Conservation (phyloP, 2,797 vertebrate genomes). For the Potorous gilbertii region DNA sequence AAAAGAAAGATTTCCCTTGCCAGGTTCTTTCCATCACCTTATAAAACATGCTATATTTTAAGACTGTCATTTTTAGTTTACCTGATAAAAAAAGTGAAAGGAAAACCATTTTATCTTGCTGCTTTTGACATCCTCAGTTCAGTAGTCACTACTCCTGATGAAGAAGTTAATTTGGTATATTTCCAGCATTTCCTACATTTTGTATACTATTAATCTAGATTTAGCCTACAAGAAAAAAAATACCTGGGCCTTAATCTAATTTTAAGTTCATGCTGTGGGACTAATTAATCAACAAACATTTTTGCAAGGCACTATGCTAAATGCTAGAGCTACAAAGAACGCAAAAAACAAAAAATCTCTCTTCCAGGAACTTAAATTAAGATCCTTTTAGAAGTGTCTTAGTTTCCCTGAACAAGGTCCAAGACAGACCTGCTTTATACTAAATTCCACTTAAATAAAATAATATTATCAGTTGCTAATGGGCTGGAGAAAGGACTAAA, state of each 20-base stretch:
- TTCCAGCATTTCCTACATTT: slow-evolving; percentile 30
- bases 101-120: neutral
- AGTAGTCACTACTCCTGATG: slow-evolving; percentile 29
- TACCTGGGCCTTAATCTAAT: neutral
- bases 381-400: slow-evolving; percentile 36
- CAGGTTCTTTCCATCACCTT: slow-evolving; percentile 5
- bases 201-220: slow-evolving; percentile 14
- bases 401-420: neutral
- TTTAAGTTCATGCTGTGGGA: neutral
- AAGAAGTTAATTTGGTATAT: slow-evolving; percentile 21
- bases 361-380: neutral
- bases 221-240: neutral
- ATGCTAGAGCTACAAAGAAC: neutral
- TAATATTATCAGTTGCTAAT: neutral
- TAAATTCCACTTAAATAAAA: slow-evolving; percentile 47
- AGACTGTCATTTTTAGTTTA: slow-evolving; percentile 37
- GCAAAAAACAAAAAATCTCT: neutral
- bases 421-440: neutral
- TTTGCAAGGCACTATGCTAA: neutral
- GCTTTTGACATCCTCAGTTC: slow-evolving; percentile 5
- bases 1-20: slow-evolving; percentile 24
- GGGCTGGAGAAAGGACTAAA: neutral
- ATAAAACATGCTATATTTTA: slow-evolving; percentile 39
- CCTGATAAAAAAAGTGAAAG: slow-evolving; percentile 27
- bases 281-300: neutral